Percentiles rank a stretch among this genome's conserved stretches.
Conservation (phyloP, 2,888 invertebrate genomes). For the Heliconius sara region DNA sequence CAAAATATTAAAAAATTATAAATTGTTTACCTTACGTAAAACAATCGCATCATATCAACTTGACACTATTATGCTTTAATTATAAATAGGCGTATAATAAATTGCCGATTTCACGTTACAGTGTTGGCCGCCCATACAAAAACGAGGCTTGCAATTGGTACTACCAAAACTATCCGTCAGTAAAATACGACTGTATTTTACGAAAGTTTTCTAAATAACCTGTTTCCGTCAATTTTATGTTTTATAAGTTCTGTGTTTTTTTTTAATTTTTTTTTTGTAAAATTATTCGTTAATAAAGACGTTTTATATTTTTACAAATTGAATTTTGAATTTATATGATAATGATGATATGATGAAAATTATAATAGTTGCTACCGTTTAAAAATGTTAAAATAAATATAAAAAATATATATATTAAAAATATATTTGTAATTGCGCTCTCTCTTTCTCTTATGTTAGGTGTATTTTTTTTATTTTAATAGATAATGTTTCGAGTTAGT, state of each 20-base stretch:
- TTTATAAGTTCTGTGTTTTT: not conserved
- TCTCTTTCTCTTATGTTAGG: too few species aligned
- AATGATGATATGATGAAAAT: not conserved
- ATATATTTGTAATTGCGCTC: too few species aligned
- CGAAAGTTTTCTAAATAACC: slow-evolving; percentile 69
- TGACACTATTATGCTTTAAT: not conserved
- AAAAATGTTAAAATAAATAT: too few species aligned
- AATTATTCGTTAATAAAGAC: not conserved
- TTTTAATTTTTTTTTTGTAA: not conserved
- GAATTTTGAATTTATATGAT: not conserved
- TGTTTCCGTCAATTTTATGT: not conserved
- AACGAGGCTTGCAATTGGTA: slow-evolving; percentile 85
- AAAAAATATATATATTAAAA: too few species aligned
- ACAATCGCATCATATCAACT: not conserved
- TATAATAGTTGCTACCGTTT: too few species aligned
- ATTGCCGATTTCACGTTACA: slow-evolving; percentile 50
- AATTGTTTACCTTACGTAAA: not conserved
- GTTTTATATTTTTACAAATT: not conserved
- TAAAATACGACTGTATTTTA: slow-evolving; percentile 68
- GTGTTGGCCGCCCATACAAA: slow-evolving; percentile 80
- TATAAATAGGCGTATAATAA: not conserved
- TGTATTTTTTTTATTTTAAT: too few species aligned
- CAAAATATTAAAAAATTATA: not conserved
- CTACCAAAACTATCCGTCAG: slow-evolving; percentile 81
- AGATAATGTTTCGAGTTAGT: too few species aligned